Conservation (phyloP, 2,797 vertebrate species). For the Sarcoramphus papa region DNA sequence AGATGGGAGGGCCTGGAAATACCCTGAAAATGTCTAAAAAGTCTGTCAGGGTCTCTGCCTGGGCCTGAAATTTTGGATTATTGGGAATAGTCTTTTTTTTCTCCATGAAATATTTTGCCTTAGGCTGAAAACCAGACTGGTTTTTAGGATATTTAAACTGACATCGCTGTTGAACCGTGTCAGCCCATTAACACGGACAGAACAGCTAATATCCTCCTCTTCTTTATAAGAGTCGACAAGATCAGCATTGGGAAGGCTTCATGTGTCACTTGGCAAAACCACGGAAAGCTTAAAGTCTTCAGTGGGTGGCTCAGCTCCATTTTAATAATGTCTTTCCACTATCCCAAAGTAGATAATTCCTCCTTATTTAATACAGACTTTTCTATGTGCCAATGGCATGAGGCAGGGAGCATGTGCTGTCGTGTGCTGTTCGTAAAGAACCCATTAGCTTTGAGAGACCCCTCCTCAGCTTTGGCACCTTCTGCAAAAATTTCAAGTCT, state of each 20-base stretch:
- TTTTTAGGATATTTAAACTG: neutral
- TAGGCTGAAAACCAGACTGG: neutral
- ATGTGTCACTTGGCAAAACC: neutral
- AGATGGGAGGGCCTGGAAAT: neutral
- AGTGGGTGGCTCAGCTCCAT: neutral
- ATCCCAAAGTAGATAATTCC: neutral
- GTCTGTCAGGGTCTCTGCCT: neutral
- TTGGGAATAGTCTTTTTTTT: neutral
- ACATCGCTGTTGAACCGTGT: rapidly evolving
- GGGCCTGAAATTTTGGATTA: neutral
- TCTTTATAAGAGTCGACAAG: neutral
- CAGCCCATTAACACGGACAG: neutral
- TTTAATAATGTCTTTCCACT: neutral
- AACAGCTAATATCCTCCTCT: neutral
- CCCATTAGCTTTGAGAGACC: neutral
- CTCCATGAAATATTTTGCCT: neutral
- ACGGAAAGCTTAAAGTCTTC: neutral
- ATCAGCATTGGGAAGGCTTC: neutral
- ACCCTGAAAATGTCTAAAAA: neutral
- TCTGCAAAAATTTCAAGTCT: neutral
- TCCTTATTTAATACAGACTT: neutral
- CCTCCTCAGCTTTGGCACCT: neutral
- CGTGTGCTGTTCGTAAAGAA: neutral
- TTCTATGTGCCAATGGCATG: rapidly evolving
- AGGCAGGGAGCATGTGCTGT: neutral